These are phyloP conservation scores for Pteronotus mesoamericanus DNA, from an alignment of 2,797 vertebrate species.

Conservation along the genomic window DNA sequence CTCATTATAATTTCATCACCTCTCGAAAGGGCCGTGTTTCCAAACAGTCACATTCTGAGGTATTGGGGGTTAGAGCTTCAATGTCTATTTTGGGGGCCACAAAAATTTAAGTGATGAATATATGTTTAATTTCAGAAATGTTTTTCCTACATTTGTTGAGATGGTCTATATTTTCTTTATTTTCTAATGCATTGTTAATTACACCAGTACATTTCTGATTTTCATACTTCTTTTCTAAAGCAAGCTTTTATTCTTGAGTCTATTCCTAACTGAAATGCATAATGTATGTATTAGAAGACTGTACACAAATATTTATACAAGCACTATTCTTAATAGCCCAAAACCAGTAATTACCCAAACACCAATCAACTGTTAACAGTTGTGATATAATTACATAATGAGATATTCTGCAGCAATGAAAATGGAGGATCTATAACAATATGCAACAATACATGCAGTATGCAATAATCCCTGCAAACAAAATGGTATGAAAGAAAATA, in stretches of 20 bases:
- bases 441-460: neutral
- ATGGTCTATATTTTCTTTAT: neutral
- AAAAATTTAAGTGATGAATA: neutral
- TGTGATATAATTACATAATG: neutral
- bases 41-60: neutral
- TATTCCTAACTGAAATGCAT: neutral
- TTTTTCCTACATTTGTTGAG: neutral
- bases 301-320: neutral
- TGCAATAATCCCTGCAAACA: neutral
- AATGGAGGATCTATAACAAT: neutral
- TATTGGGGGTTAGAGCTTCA: neutral
- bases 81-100: neutral
- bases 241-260: neutral
- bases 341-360: neutral
- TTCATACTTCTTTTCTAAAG: neutral
- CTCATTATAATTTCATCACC: neutral
- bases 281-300: neutral
- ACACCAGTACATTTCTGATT: neutral
- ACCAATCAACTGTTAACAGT: neutral
- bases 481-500: constrained; percentile 6
- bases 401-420: neutral
- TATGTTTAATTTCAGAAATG: neutral
- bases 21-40: neutral
- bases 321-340: neutral
- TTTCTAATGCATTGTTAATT: neutral